Evolutionary conservation across 2,113 vertebrate species (phyloP).

Genomic region (Xiphophorus maculatus): DNA sequence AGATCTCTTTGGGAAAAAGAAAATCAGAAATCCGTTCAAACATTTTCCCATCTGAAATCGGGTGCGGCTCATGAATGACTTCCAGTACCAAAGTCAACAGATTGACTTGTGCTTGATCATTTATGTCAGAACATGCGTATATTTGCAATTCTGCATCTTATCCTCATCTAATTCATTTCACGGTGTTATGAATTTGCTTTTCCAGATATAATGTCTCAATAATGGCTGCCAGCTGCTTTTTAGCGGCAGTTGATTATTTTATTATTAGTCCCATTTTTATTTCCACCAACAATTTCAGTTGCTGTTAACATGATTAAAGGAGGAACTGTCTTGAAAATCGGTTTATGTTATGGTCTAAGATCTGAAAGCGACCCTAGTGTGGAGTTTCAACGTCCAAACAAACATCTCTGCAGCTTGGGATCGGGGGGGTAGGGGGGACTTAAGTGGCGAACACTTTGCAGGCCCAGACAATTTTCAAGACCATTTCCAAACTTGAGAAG

Average conservation of each 20-base stretch:
- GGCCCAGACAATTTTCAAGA: conserved; percentile 81
- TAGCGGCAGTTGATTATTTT: conserved; percentile 37
- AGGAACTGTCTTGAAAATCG: conserved; percentile 75
- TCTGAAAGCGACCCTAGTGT: conserved; percentile 67
- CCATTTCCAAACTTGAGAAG: conserved; percentile 83
- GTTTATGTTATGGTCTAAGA: conserved; percentile 80
- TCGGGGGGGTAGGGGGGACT: conserved; percentile 5
- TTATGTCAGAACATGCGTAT: not conserved
- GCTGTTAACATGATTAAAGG: conserved; percentile 71
- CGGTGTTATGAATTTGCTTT: not conserved
- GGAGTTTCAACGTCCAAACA: conserved; percentile 51
- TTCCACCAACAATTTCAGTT: conserved; percentile 55
- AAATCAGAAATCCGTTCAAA: not conserved
- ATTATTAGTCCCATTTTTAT: conserved; percentile 54
- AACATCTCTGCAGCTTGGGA: conserved; percentile 50
- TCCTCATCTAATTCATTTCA: not conserved
- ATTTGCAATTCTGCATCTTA: not conserved
- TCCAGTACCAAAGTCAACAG: not conserved
- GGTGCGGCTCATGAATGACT: not conserved
- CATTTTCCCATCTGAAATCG: not conserved
- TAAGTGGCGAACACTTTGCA: conserved; percentile 80
- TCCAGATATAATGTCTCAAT: not conserved
- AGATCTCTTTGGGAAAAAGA: not conserved
- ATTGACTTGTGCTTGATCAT: not conserved
- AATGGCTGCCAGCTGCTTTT: conserved; percentile 28